Conservation (phyloP, 2,797 vertebrate species). For the Galago senegalensis region DNA sequence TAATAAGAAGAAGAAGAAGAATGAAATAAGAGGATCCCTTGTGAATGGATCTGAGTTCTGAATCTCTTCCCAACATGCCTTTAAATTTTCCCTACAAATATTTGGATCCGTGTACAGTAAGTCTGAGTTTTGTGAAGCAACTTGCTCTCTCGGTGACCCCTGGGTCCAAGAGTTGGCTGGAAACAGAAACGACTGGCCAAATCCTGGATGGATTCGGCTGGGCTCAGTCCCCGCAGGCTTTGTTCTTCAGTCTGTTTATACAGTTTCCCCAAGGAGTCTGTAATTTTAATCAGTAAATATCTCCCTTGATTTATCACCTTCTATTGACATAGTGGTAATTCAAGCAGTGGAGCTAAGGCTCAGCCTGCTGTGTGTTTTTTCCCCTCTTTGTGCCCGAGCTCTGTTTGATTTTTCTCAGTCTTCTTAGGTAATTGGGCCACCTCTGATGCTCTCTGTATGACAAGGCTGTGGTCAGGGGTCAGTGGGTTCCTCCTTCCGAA, state of each 20-base stretch:
- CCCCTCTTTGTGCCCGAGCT: conserved; percentile 68
- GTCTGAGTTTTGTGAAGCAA: conserved; percentile 26
- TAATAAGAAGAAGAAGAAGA: neutral
- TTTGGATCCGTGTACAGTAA: conserved; percentile 41
- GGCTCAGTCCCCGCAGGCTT: conserved; percentile 75
- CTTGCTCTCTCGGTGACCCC: conserved; percentile 71
- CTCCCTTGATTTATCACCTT: conserved; percentile 84
- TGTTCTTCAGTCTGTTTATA: conserved; percentile 82
- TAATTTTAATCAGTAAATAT: conserved; percentile 87
- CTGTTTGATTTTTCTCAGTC: conserved; percentile 76
- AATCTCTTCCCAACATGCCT: conserved; percentile 62
- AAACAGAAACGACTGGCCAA: conserved; percentile 70
- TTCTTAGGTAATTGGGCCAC: conserved; percentile 74
- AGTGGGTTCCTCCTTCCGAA: neutral
- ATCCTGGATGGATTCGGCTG: conserved; percentile 63
- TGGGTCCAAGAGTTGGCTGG: conserved; percentile 68
- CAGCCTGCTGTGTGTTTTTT: conserved; percentile 76
- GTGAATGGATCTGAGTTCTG: conserved; percentile 51
- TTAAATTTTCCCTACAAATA: conserved; percentile 42
- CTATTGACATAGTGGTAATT: conserved; percentile 80
- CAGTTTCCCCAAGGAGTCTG: conserved; percentile 83
- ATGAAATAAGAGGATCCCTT: conserved; percentile 37
- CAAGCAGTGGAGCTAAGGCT: conserved; percentile 58
- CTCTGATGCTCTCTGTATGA: conserved; percentile 65
- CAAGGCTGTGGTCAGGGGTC: conserved; percentile 66